Evolutionary conservation across 2,113 vertebrate genomes (phyloP).

Genomic region (Strigops habroptila): DNA sequence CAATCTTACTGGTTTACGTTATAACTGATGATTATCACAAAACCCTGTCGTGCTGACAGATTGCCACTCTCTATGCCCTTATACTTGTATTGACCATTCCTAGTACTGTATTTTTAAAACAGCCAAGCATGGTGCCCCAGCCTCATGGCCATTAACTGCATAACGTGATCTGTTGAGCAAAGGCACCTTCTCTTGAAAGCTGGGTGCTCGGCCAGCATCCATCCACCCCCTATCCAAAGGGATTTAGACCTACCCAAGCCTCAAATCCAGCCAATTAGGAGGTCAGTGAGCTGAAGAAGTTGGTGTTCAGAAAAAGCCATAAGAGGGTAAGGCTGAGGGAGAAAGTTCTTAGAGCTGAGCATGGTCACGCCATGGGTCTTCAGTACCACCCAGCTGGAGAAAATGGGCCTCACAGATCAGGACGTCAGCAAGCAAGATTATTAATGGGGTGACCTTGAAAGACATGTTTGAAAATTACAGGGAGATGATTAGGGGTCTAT

Average conservation of each 20-base stretch:
- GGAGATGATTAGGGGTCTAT: background rate
- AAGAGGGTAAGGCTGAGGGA: background rate
- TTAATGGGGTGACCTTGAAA: background rate
- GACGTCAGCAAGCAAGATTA: background rate
- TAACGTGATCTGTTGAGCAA: background rate
- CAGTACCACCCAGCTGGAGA: background rate
- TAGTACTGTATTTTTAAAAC: background rate
- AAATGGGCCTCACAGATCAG: background rate
- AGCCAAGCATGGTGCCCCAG: background rate
- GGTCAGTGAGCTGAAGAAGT: background rate
- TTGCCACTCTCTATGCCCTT: background rate
- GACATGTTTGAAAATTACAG: background rate
- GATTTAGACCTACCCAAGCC: background rate
- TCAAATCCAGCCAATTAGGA: background rate
- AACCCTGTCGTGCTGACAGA: accelerated
- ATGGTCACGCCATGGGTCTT: background rate
- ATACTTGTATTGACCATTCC: background rate
- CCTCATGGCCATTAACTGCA: background rate
- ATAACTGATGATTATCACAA: background rate
- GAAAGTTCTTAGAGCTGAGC: background rate
- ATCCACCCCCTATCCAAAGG: background rate
- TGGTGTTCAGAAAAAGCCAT: accelerated
- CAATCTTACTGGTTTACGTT: background rate
- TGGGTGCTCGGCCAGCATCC: background rate
- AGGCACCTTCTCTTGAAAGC: background rate